Percentiles rank a stretch among this genome's conserved stretches.
Conservation (phyloP, 2,113 vertebrate species). For the Pseudorectes ferrugineus region DNA sequence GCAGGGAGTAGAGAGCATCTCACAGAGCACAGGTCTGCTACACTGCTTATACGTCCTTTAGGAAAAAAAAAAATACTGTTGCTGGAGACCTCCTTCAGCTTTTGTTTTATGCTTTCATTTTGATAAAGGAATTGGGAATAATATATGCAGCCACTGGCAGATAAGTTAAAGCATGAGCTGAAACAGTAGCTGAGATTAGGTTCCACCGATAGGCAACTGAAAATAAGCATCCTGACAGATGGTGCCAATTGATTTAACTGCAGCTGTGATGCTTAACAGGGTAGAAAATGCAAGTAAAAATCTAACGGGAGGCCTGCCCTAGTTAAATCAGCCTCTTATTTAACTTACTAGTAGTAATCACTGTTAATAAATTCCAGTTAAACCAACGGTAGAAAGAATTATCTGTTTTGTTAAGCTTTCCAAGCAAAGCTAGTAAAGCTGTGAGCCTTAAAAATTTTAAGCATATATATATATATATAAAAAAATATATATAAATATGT, state of each 20-base stretch:
- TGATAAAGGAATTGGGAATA: not conserved
- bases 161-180: not conserved
- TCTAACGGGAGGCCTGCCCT: not conserved
- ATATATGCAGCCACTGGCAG: not conserved
- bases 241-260: constrained; percentile 29
- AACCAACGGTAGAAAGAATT: not conserved
- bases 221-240: constrained; percentile 32
- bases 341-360: not conserved
- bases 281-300: constrained; percentile 21
- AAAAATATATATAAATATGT: not conserved
- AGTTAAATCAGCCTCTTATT: not conserved
- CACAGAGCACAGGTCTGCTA: not conserved
- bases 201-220: not conserved
- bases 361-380: not conserved
- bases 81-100: not conserved
- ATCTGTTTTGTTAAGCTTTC: not conserved
- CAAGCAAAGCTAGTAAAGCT: not conserved
- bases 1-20: not conserved
- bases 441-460: not conserved
- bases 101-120: not conserved
- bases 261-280: not conserved
- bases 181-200: not conserved
- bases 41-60: not conserved
- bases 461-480: not conserved
- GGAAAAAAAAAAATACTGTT: not conserved